Evolutionary conservation across 2,797 vertebrate species (phyloP).

Genomic region (Lemur catta): DNA sequence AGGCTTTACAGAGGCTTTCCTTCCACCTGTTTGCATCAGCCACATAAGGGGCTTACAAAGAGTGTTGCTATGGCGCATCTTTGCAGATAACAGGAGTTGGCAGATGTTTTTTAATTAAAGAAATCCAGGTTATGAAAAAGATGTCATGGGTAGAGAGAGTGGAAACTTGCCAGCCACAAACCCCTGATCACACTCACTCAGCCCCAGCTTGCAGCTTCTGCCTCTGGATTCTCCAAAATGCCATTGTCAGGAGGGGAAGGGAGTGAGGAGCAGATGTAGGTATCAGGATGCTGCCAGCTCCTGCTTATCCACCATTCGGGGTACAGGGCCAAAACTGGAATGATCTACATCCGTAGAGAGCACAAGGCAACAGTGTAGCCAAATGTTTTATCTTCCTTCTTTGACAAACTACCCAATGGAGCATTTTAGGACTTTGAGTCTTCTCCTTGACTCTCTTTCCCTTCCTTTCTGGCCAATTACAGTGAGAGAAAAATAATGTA

Average conservation of each 20-base stretch:
- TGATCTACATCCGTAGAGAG: not conserved
- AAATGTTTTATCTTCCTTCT: not conserved
- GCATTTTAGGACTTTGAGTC: not conserved
- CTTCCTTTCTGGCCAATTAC: not conserved
- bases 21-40: conserved; percentile 76
- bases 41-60: conserved; percentile 78
- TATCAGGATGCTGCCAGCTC: not conserved
- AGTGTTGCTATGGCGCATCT: conserved; percentile 71
- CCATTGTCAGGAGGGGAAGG: conserved; percentile 47
- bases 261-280: conserved; percentile 29
- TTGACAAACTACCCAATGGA: not conserved
- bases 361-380: not conserved
- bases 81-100: conserved; percentile 77
- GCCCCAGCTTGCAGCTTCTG: conserved; percentile 84
- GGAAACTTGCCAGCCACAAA: conserved; percentile 76
- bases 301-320: not conserved
- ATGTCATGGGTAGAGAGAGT: conserved; percentile 81
- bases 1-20: conserved; percentile 56
- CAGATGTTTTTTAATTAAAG: conserved; percentile 86
- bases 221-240: conserved; percentile 77
- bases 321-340: not conserved
- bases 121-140: conserved; percentile 88
- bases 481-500: not conserved
- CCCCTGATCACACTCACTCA: conserved; percentile 10
- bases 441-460: not conserved